A percentile compares a stretch with the other conserved stretches of the same genome.
Evolutionary conservation across 2,797 vertebrate species (phyloP).

Genomic region (Melanotaenia boesemani): DNA sequence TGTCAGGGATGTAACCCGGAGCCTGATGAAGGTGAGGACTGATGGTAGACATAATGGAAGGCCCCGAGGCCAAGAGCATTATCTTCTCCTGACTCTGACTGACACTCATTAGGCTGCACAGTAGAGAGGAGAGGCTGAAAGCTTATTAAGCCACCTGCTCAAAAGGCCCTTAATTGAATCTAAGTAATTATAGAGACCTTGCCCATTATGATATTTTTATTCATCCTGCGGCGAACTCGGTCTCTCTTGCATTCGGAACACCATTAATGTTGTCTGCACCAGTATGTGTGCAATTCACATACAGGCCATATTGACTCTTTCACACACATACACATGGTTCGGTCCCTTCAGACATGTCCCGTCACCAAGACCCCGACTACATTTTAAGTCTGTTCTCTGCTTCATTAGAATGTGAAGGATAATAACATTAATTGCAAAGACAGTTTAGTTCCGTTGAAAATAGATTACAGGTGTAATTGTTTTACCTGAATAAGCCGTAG

Average conservation of each 20-base stretch:
- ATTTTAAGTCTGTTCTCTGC: constrained; percentile 58
- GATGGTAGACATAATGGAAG: constrained; percentile 71
- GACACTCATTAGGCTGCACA: constrained; percentile 83
- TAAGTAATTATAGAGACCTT: constrained; percentile 84
- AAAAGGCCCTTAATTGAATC: constrained; percentile 82
- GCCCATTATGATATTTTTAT: constrained; percentile 84
- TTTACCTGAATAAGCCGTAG: constrained; percentile 80
- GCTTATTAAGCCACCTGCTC: constrained; percentile 83
- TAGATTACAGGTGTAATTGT: constrained; percentile 86
- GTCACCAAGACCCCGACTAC: constrained; percentile 57
- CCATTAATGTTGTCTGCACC: constrained; percentile 81
- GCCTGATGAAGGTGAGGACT: constrained; percentile 63
- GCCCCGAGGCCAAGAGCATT: constrained; percentile 77
- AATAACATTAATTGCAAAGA: constrained; percentile 83
- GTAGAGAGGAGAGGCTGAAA: constrained; percentile 75
- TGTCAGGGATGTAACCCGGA: constrained; percentile 65
- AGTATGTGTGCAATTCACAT: constrained; percentile 59
- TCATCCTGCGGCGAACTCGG: constrained; percentile 81
- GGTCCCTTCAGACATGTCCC: constrained; percentile 65
- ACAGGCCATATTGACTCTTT: constrained; percentile 28
- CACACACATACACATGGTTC: constrained; percentile 13
- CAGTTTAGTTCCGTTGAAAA: constrained; percentile 82
- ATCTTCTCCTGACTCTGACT: constrained; percentile 81
- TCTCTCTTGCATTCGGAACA: constrained; percentile 74
- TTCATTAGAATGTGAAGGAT: constrained; percentile 78